Evolutionary conservation across 2,113 vertebrate genomes (phyloP), one percentile per base, ranked within the genome.

Genomic region (Bufo gargarizans): DNA sequence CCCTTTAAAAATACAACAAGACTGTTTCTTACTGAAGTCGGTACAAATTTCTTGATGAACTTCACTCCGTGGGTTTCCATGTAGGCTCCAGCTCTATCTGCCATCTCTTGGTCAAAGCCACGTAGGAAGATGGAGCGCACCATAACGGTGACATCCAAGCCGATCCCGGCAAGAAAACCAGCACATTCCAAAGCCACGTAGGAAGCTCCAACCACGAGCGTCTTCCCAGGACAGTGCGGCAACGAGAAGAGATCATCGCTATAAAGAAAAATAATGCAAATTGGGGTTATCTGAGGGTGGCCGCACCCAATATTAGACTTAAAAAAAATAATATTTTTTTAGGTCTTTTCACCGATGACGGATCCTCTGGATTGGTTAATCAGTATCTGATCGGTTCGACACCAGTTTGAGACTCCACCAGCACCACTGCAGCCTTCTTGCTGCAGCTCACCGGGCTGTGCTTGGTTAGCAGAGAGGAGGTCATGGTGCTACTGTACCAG

Each of bases 81-180:
- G 92, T 97, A 90, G 11, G 95, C 93, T 0, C 97, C 98, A 3
- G 96, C 92, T 20, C 88, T 97, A 89, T 97, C 95, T 50, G 98
- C 98, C 97, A 99, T 98, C 88, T 99, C 97, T 91, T 97, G 97
- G 92, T 99, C 98, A 79, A 99, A 99, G 20, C 97, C 98, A 43
- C 97, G 94, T 19, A 99, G 96, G 0, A 99, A 95, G 88, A 99
- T 95, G 47, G 98, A 99, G 12, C 97, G 96, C 3, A 98, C 97
- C 98, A 99, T 98, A 11, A 99, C 65, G 0, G 97, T 99, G 85
- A 99, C 97, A 4, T 99, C 97, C 1, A 99, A 93, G 5, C 97
- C 97, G 17, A 99, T 87, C 6, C 98, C 96, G 0, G 96, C 96
- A 74, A 99, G 95, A 90, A 99, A 98, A 9, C 98, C 98, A 0